Conservation (phyloP, 2,797 vertebrate genomes). For the Sebastiscus albofasciatus region DNA sequence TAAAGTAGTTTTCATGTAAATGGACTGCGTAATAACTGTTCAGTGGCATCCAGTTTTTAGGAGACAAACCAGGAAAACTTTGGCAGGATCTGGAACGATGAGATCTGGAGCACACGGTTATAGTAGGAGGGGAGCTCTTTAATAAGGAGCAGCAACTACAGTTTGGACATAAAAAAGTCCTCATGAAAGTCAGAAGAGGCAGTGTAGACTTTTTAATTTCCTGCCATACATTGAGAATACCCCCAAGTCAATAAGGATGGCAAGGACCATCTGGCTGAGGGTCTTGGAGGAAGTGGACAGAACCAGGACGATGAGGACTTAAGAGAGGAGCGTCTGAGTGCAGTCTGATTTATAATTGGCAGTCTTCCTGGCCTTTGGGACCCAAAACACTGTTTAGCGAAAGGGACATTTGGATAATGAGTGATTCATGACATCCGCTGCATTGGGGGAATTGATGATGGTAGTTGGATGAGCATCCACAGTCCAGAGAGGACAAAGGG, state of each 20-base stretch:
- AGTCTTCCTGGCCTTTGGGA: constrained; percentile 15
- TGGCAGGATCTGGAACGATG: background rate
- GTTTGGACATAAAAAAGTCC: background rate
- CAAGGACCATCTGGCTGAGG: background rate
- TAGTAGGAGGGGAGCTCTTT: background rate
- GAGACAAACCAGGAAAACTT: background rate
- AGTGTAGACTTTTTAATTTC: background rate
- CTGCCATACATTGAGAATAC: background rate
- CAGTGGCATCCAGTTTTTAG: background rate
- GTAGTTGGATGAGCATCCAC: constrained; percentile 6
- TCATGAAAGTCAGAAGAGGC: background rate
- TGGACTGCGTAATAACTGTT: background rate
- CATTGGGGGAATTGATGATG: background rate
- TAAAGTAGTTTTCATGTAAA: background rate
- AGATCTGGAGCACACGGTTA: background rate
- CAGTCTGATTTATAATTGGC: constrained; percentile 28
- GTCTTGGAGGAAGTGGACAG: background rate
- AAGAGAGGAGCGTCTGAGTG: constrained; percentile 19
- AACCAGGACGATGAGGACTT: background rate
- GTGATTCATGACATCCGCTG: constrained; percentile 16
- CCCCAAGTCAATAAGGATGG: background rate
- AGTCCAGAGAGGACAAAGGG: background rate
- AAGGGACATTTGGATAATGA: constrained; percentile 22
- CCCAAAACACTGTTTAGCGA: constrained; percentile 5
- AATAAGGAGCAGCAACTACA: background rate